Base-by-base conservation (phyloP, 30 jellyfish, hydroid and myxozoan species). In the Sanderia malayensis region DNA sequence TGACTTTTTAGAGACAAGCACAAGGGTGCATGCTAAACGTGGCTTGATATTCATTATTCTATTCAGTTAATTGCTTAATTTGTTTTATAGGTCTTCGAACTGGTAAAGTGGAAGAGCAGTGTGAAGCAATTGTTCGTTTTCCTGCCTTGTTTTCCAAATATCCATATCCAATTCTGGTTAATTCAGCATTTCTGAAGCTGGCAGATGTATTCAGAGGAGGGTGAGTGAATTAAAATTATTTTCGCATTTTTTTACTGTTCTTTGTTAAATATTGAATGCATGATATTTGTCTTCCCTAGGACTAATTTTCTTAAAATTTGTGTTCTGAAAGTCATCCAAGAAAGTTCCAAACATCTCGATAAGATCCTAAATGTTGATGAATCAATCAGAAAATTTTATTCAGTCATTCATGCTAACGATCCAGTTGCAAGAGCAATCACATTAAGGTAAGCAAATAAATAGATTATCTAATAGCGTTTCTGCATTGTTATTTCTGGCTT, bases 341-440 rank as follows among this genome's bases (percentile, higher is more conserved):
- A 94, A 28, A 76, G 96, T 55, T 44, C 80, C 28, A 93, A 81
- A 61, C 99, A 93, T 64, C 69, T 93, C 70, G 96, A 85, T 57
- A 93, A 93, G 67, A 81, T 93, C 31, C 78, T 93, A 58, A 93
- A 93, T 81, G 96, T 93, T 4, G 99, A 93, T 81, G 99, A 93
- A 59, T 86, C 85, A 64, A 70, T 73, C 1, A 83, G 89, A 46
- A 68, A 94, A 61, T 37, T 93, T 26, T 86, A 86, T 71, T 31
- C 95, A 0, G 99, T 93, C 15, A 93, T 80, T 46, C 99, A 93
- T 86, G 93, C 97, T 22, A 93, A 93, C 82, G 99, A 93, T 63
- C 99, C 99, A 17, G 93, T 93, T 69, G 99, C 99, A 44, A 86
- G 99, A 30, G 95, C 99, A 0, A 88, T 93, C 49, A 80, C 99